Evolutionary conservation across 2,797 vertebrate genomes (phyloP).

Genomic region (Pipistrellus pygmaeus): DNA sequence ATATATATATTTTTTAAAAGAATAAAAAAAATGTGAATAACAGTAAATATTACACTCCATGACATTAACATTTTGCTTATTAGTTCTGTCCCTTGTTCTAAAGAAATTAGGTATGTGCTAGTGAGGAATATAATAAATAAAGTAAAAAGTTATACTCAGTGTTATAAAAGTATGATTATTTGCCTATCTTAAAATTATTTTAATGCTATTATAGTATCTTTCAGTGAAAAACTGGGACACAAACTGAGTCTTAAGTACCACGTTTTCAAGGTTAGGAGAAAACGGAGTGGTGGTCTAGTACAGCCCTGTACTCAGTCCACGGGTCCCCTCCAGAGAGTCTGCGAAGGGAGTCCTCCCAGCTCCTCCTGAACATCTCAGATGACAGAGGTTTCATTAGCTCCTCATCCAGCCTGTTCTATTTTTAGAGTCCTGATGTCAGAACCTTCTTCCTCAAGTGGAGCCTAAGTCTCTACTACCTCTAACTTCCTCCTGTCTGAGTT

Average conservation of each 20-base stretch:
- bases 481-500: neutral
- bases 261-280: neutral
- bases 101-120: neutral
- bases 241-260: neutral
- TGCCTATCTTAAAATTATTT: conserved; percentile 14
- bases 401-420: conserved; percentile 26
- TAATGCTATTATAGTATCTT: neutral
- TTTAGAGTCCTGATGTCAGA: conserved; percentile 38
- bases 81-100: neutral
- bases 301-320: neutral
- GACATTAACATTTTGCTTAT: neutral
- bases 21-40: conserved; percentile 18
- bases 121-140: neutral
- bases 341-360: neutral
- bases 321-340: neutral
- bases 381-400: neutral
- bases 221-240: neutral
- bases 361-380: neutral
- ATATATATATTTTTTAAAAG: neutral
- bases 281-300: neutral
- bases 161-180: neutral
- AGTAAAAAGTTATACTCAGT: neutral
- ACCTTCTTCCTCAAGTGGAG: neutral
- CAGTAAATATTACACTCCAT: neutral
- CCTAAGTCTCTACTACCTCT: neutral